Base-by-base conservation (phyloP, 1,140 invertebrate genomes). In the Atta texana region DNA sequence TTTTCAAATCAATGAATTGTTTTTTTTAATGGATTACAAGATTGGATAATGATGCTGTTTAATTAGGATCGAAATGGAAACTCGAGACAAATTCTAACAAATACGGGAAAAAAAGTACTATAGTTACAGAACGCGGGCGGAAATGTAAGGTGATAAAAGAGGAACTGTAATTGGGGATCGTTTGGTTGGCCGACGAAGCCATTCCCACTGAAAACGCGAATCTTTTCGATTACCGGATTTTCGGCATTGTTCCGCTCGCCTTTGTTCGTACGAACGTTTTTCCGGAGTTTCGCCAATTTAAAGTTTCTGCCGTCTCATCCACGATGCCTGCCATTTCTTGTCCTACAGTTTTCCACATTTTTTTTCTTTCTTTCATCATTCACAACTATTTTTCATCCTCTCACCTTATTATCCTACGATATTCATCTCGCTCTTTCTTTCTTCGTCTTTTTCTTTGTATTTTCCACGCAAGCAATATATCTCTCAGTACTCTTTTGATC, bases 251-350 rank as follows among this genome's bases (percentile, higher is more conserved):
- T 82, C 66, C 84, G 74, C 88, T 55, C 78, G 76, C 77, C 88
- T 90, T 90, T 90, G 88, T 90, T 74, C 74, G 76, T 63, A 66
- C 63, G 71, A 87, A 76, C 89, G 85, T 90, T 90, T 90, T 90
- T 87, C 76, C 88, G 71, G 66, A 63, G 77, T 89, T 90, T 89
- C 86, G 85, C 59, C 88, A 80, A 80, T 76, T 80, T 84, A 21
- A 78, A 90, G 66, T 90, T 90, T 85, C 66, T 57, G 21, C 64
- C 64, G 63, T 66, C 85, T 89, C 86, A 87, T 89, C 88, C 64
- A n/a, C 57, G 64, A 31, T 59, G 72, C 55, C 85, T 68, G 84
- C 69, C 69, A 59, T 77, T 81, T 81, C 61, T 86, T 86, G 64
- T 68, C 77, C 78, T 89, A 74, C 76, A 74, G 49, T 69, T 89